phyloP scores from a whole-genome alignment of 2,797 vertebrate species.

The Peromyscus eremicus region DNA sequence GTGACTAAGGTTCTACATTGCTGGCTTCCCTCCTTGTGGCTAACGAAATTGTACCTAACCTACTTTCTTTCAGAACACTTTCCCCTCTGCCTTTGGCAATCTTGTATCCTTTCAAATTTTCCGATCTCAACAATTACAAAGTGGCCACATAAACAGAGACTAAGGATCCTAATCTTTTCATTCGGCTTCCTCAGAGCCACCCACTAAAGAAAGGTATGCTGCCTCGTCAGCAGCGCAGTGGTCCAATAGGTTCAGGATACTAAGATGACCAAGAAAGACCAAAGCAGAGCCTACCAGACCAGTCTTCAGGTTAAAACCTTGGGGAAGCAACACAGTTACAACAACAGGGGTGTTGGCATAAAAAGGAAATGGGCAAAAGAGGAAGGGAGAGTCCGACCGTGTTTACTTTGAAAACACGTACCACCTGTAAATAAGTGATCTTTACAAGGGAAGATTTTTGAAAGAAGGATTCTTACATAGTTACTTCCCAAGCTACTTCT shows the following conservation, averaged over 20 bases:
- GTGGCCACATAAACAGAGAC: constrained; percentile 10
- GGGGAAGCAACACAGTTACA: background rate
- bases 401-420: background rate
- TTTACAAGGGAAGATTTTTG: constrained; percentile 13
- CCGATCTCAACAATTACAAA: constrained; percentile 50
- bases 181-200: background rate
- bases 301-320: background rate
- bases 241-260: background rate
- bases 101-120: background rate
- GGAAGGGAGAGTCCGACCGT: background rate
- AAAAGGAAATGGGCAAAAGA: background rate
- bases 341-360: background rate
- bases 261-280: background rate
- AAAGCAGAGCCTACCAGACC: background rate
- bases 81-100: background rate
- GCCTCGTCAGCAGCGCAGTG: background rate
- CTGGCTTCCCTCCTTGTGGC: background rate
- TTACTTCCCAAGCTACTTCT: background rate
- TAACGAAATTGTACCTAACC: background rate
- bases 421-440: background rate
- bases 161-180: background rate
- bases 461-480: background rate
- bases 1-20: background rate
- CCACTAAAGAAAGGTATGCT: background rate
- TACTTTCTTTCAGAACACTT: background rate